Conservation (phyloP, 2,888 invertebrate genomes). For the Shargacucullia verbasci region DNA sequence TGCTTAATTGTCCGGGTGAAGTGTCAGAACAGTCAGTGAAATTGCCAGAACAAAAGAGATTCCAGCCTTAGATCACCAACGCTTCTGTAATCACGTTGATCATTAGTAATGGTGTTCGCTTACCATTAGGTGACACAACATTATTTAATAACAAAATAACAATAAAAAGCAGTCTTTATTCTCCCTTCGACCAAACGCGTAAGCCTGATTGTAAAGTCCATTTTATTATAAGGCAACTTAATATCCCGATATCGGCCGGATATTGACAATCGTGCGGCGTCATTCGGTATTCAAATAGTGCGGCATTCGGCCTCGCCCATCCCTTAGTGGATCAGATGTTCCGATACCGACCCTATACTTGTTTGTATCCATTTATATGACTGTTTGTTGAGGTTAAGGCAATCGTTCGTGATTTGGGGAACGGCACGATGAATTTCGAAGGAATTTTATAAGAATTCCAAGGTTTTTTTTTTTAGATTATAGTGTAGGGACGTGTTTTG, state of each 20-base stretch:
- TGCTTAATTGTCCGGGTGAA: too few relatives aligned
- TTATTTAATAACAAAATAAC: constrained; percentile 11
- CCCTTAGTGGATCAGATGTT: constrained; percentile 31
- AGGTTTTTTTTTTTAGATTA: too few relatives aligned
- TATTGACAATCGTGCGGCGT: constrained; percentile 57
- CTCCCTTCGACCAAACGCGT: constrained; percentile 11
- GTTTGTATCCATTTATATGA: constrained; percentile 30
- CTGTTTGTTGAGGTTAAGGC: constrained; percentile 20
- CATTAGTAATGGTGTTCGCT: too few relatives aligned
- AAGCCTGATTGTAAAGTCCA: constrained; percentile 31
- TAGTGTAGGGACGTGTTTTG: neutral
- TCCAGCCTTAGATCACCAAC: too few relatives aligned
- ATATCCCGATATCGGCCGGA: constrained; percentile 39
- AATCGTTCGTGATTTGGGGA: neutral
- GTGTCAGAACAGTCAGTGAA: too few relatives aligned
- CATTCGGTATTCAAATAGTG: constrained; percentile 64
- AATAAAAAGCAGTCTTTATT: constrained; percentile 19
- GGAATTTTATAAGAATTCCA: neutral
- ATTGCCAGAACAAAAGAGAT: too few relatives aligned
- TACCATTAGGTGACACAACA: constrained; percentile 3
- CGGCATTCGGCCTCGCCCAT: constrained; percentile 34
- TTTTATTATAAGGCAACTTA: constrained; percentile 49
- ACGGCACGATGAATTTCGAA: neutral
- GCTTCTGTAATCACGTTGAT: too few relatives aligned
- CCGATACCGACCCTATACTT: constrained; percentile 21